phyloP scores from a whole-genome alignment of 2,113 vertebrate species.

The Elephas maximus region DNA sequence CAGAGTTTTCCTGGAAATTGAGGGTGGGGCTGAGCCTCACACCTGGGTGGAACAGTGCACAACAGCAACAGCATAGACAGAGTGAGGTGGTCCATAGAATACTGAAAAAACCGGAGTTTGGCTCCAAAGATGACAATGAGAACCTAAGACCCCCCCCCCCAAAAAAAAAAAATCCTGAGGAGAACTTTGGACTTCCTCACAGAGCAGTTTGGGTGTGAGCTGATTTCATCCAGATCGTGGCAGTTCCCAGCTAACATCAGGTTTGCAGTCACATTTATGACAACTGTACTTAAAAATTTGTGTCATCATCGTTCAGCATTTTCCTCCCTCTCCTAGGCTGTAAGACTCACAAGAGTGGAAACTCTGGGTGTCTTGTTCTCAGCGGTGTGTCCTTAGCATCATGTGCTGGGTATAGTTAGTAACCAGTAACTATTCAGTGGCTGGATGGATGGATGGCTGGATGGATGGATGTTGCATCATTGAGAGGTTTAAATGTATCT shows the following conservation, averaged over 20 bases:
- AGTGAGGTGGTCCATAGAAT: neutral
- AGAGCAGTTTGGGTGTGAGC: neutral
- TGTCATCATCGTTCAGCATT: neutral
- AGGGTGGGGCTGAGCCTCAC: neutral
- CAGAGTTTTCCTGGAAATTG: neutral
- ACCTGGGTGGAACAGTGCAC: no score
- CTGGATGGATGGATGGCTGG: neutral
- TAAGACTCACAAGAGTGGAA: neutral
- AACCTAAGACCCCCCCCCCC: neutral
- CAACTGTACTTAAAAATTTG: neutral
- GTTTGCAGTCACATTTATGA: neutral
- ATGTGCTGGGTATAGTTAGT: neutral
- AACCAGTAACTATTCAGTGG: neutral
- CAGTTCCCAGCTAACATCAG: neutral
- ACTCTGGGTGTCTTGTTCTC: neutral
- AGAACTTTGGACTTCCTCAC: neutral
- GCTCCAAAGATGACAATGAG: neutral
- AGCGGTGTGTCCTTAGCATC: neutral
- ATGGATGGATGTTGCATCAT: neutral
- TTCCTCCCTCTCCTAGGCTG: neutral
- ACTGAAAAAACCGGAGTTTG: neutral
- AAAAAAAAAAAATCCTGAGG: neutral
- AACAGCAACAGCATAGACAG: no score
- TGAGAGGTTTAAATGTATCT: neutral
- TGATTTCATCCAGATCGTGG: neutral